A percentile compares a stretch with the other conserved stretches of the same genome.
Conservation (phyloP, 2,113 vertebrate species). For the Hirundichthys speculiger region DNA sequence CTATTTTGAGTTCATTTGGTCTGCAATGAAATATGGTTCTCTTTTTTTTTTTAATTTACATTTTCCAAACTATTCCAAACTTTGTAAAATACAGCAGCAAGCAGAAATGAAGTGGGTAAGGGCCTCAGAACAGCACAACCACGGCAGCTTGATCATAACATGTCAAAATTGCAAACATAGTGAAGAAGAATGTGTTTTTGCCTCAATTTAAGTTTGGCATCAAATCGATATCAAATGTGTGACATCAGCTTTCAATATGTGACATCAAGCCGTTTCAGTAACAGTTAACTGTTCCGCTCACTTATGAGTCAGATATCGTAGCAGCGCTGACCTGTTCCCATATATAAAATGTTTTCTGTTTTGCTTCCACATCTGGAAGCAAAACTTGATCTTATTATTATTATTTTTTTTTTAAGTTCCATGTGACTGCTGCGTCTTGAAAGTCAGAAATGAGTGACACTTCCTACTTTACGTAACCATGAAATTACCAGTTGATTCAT, state of each 20-base stretch:
- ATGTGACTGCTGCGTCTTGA: neutral
- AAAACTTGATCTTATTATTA: conserved; percentile 5
- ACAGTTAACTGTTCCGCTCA: conserved; percentile 2
- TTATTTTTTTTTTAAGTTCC: conserved; percentile 1
- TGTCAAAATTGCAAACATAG: too few relatives aligned
- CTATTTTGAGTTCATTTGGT: too few relatives aligned
- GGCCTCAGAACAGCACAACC: too few relatives aligned
- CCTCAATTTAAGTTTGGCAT: too few relatives aligned
- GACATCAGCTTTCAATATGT: neutral
- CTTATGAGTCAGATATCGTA: conserved; percentile 3
- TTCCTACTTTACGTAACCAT: conserved; percentile 9
- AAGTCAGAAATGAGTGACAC: conserved; percentile 3
- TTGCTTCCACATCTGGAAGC: conserved; percentile 11
- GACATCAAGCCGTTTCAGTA: neutral
- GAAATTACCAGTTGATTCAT: neutral
- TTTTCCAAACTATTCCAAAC: too few relatives aligned
- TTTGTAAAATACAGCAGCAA: too few relatives aligned
- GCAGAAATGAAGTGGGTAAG: too few relatives aligned
- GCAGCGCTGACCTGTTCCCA: neutral
- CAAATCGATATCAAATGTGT: too few relatives aligned
- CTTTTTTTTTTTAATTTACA: too few relatives aligned
- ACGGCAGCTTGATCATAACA: too few relatives aligned
- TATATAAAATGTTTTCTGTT: conserved; percentile 1
- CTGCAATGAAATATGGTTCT: too few relatives aligned
- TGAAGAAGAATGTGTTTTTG: too few relatives aligned